A percentile compares a stretch with the other conserved stretches of the same genome.
phyloP scores from a whole-genome alignment of 2,113 vertebrate genomes.

The Boleophthalmus pectinirostris region DNA sequence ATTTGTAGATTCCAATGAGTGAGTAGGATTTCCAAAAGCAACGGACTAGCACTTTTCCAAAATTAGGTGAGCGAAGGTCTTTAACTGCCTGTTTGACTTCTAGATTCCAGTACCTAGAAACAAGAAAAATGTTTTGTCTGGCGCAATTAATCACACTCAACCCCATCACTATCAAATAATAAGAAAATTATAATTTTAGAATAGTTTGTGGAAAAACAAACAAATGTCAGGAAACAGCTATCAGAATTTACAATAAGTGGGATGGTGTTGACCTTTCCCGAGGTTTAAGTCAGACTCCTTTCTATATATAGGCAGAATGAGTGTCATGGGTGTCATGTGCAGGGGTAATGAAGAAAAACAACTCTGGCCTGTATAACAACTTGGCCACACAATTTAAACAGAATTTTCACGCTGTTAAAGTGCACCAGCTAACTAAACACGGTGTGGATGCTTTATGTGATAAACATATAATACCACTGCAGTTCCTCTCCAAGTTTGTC shows the following conservation, averaged over 20 bases:
- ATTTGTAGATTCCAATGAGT: conserved; percentile 84
- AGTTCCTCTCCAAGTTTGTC: conserved; percentile 85
- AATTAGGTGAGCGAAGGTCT: conserved; percentile 76
- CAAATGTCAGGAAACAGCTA: not conserved
- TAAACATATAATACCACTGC: conserved; percentile 75
- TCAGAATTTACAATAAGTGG: not conserved
- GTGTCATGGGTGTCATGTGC: conserved; percentile 3
- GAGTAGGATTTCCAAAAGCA: conserved; percentile 90
- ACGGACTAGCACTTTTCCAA: conserved; percentile 84
- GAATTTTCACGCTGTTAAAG: not conserved
- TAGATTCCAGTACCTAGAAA: conserved; percentile 85
- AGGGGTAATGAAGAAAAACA: not conserved
- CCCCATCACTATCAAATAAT: not conserved
- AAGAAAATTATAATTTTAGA: not conserved
- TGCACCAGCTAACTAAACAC: not conserved
- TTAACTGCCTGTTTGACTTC: conserved; percentile 84
- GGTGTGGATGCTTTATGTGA: not conserved
- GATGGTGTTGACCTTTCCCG: conserved; percentile 4
- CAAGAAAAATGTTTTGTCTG: not conserved
- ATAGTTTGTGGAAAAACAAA: not conserved
- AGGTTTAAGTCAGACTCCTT: not conserved
- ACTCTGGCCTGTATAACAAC: not conserved
- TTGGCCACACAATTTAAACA: not conserved
- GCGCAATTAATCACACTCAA: no score
- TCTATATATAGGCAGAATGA: conserved; percentile 48